Base-by-base conservation (phyloP, 1,140 invertebrate genomes). In the Mesaphorura yosii region DNA sequence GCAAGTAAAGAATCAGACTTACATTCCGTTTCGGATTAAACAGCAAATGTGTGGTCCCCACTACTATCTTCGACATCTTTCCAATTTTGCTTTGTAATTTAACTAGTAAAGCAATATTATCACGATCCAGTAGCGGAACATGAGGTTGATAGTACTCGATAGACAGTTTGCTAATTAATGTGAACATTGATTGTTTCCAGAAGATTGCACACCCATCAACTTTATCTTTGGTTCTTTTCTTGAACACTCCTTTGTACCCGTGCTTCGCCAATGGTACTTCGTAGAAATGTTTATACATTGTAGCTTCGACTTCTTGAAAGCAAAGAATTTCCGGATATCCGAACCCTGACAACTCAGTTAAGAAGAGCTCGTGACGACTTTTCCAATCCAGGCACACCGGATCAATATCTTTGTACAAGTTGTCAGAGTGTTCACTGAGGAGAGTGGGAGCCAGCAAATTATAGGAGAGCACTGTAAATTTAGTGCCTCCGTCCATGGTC, bases 1-100 rank as follows among this genome's bases (percentile, higher is more conserved):
- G n/a, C n/a, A n/a, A n/a, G n/a, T n/a, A n/a, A n/a, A n/a, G n/a
- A n/a, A n/a, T 31, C 17, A 7, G 37, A 44, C 27, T 38, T 49
- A 62, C 60, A 38, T 34, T 79, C 25, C 92, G 70, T 63, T 73
- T 80, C 0, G 88, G 88, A 75, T 96, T 96, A 66, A 85, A 97
- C 5, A 96, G 70, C n/a, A 97, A 72, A 72, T 97, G 93, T 0
- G 92, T 96, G 3, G 88, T 97, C 4, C 87, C 88, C 0, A 96
- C 76, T 25, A 87, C 76, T 44, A 90, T 68, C 20, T 79, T 69
- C 5, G 68, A 70, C 1, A 67, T 19, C 22, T 37, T 40, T 42
- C 58, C 37, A 1, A 64, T 57, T 54, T 72, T 75, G 0, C 79
- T 68, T 7, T 70, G 64, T 51, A 94, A 77, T 65, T 85, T 84